Conservation (phyloP, 2,113 vertebrate species). For the Alligator sinensis region DNA sequence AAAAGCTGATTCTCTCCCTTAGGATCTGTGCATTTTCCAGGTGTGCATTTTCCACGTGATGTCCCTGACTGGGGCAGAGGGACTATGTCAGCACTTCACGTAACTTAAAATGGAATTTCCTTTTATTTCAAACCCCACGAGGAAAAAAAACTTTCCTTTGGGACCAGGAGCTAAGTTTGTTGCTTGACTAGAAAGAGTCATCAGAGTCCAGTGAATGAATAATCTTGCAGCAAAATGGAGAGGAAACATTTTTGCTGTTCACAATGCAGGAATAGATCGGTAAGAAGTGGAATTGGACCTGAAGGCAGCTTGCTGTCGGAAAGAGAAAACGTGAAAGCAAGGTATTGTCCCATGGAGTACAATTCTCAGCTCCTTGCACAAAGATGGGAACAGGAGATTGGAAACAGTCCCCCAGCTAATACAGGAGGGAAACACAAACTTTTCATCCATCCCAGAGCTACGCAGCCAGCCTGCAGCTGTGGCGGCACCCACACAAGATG, state of each 20-base stretch:
- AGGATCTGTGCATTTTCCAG: background rate
- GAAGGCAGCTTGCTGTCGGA: background rate
- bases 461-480: background rate
- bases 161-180: background rate
- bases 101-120: too few relatives aligned
- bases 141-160: background rate
- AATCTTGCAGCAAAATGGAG: background rate
- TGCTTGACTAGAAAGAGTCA: background rate
- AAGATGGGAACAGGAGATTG: too few relatives aligned
- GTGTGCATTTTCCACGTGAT: background rate
- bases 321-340: background rate
- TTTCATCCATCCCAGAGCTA: too few relatives aligned
- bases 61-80: background rate
- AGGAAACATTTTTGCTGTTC: background rate
- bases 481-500: background rate
- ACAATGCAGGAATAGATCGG: background rate
- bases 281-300: background rate
- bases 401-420: background rate
- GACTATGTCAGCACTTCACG: too few relatives aligned
- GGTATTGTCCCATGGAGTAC: background rate
- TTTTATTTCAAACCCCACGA: background rate
- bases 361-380: background rate
- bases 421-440: background rate
- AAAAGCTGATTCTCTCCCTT: background rate
- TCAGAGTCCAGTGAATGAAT: background rate